These are phyloP conservation scores for Listronotus oregonensis DNA, from an alignment of 1,140 invertebrate genomes.

Conservation along the genomic window DNA sequence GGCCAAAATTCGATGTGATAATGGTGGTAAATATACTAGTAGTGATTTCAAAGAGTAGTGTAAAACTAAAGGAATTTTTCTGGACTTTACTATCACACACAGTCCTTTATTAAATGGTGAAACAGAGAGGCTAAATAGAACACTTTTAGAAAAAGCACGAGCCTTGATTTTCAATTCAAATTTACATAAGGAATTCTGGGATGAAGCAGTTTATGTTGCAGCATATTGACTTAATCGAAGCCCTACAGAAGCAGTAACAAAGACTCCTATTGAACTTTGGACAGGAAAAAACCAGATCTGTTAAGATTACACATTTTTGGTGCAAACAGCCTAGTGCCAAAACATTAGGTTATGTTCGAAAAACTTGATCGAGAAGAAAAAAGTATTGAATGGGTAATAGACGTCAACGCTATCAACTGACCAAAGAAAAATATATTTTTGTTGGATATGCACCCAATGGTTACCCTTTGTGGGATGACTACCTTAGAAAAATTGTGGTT, in stretches of 20 bases:
- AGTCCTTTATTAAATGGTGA: slow-evolving; percentile 54
- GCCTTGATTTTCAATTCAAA: slow-evolving; percentile 46
- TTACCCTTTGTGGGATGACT: neutral
- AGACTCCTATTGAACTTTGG: neutral
- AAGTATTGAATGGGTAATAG: too few species aligned
- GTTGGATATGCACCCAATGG: neutral
- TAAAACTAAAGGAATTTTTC: slow-evolving; percentile 36
- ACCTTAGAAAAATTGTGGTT: neutral
- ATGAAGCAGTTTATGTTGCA: slow-evolving; percentile 44
- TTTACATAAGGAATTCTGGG: slow-evolving; percentile 45
- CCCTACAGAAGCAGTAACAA: slow-evolving; percentile 19
- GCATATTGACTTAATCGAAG: slow-evolving; percentile 47
- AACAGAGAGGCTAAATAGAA: slow-evolving; percentile 54
- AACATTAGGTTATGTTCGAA: neutral
- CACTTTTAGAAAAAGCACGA: slow-evolving; percentile 48
- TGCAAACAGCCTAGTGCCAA: neutral
- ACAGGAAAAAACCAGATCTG: slow-evolving; percentile 7
- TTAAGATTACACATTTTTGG: too few species aligned
- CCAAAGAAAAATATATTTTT: slow-evolving; percentile 1
- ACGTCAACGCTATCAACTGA: too few species aligned
- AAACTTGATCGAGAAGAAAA: slow-evolving; percentile 7
- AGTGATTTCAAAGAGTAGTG: slow-evolving; percentile 38
- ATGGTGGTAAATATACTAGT: slow-evolving; percentile 38
- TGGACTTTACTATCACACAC: slow-evolving; percentile 41
- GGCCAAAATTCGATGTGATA: slow-evolving; percentile 23